These are phyloP conservation scores for Taenioides sp. DNA, from an alignment of 2,797 vertebrate species.

Conservation along the genomic window DNA sequence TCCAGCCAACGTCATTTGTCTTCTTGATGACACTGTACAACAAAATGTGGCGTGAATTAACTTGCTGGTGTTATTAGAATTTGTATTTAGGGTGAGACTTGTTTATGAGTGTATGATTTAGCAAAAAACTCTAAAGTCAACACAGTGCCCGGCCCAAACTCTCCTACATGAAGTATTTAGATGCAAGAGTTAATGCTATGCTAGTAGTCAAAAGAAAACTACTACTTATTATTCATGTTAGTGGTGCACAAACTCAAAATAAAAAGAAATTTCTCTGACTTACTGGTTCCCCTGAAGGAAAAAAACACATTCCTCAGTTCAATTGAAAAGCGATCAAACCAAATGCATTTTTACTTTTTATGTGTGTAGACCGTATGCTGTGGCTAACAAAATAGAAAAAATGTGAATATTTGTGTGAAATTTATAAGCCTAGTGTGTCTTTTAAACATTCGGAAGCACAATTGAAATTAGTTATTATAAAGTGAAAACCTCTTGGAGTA, in stretches of 20 bases:
- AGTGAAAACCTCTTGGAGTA: too few relatives aligned
- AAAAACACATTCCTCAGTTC: neutral
- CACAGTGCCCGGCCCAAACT: too few relatives aligned
- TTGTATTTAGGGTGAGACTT: neutral
- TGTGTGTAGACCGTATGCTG: neutral
- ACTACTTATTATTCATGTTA: neutral
- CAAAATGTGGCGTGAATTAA: neutral
- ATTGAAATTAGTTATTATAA: too few relatives aligned
- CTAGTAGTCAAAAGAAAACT: neutral
- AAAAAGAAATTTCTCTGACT: neutral
- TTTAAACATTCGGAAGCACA: neutral
- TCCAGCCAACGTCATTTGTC: slow-evolving; percentile 4
- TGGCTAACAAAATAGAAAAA: neutral
- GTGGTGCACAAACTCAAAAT: neutral
- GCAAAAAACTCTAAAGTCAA: neutral
- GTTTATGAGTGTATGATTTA: neutral
- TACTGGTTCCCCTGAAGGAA: neutral
- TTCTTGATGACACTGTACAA: neutral
- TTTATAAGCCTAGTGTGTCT: neutral
- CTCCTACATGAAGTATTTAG: too few relatives aligned
- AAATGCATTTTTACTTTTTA: neutral
- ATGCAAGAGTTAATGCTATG: neutral
- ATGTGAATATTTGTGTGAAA: neutral
- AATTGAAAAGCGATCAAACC: neutral
- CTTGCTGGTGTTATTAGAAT: neutral